Base-by-base conservation (phyloP, 2,113 vertebrate genomes). In the Prietella phreatophila region DNA sequence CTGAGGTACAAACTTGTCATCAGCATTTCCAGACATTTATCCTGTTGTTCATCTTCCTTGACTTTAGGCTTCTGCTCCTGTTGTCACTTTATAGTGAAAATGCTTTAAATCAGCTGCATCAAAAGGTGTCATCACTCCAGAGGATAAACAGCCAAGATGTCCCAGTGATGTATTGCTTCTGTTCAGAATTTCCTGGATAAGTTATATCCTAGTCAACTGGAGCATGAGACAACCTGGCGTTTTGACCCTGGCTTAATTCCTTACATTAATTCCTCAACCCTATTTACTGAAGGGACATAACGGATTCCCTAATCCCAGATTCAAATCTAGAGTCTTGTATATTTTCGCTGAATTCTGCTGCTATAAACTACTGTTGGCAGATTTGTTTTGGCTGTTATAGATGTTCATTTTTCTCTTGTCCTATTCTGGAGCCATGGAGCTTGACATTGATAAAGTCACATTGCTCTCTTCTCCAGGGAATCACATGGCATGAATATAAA, bases 361-460 rank as follows among this genome's bases (percentile, higher is more conserved):
- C 78, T 80, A 10, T 53, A 80, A 80, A 33, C 50, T 19, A 33
- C 33, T 14, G 20, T 82, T 15, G 30, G 47, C 30, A 82, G 61
- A 69, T 56, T 69, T 86, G 39, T 65, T 53, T 76, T 55, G 56
- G 47, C 53, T 36, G 67, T 61, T 87, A 39, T 69, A 89, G 82
- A 85, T 71, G 65, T 85, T 87, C 61, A 33, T 87, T 36, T 73
- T 89, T 55, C 55, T 67, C 76, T 63, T 78, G 85, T 73, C 78
- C 65, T 17, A 36, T 56, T 85, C 75, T 76, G 67, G 76, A 82
- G 78, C 86, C 60, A 63, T 76, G 39, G 56, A 65, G 39, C 56
- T 56, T 86, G 87, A 90, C 89, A 85, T 63, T 88, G 87, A 88
- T 81, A 82, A 87, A 89, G 89, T 87, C 78, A 85, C 82, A 61